phyloP scores from a whole-genome alignment of 2,113 vertebrate species.

The Pollimyrus isidori region DNA sequence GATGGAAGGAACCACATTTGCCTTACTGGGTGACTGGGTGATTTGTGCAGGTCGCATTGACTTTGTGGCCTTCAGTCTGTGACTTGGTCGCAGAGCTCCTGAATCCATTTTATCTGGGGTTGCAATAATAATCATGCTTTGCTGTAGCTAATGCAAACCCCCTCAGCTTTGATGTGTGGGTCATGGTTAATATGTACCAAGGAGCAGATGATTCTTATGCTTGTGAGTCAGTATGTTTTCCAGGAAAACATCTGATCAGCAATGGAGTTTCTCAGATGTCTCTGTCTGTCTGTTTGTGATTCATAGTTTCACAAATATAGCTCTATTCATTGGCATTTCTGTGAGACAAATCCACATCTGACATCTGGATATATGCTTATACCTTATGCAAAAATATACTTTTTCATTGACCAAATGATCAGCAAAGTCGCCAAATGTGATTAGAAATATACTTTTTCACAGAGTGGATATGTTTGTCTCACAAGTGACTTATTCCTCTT shows the following conservation, averaged over 20 bases:
- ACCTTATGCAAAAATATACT: neutral
- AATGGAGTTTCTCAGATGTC: neutral
- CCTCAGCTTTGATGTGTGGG: neutral
- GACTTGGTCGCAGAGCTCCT: neutral
- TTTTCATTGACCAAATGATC: neutral
- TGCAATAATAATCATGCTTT: neutral
- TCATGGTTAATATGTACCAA: neutral
- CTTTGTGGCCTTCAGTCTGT: neutral
- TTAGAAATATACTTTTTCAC: neutral
- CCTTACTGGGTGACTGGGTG: neutral
- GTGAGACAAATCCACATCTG: neutral
- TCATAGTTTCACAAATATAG: neutral
- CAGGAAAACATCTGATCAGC: neutral
- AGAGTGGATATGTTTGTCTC: neutral
- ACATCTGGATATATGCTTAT: neutral
- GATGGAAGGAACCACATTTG: neutral
- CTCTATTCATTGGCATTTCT: neutral
- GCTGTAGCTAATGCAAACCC: neutral
- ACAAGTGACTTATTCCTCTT: neutral
- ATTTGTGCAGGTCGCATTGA: neutral
- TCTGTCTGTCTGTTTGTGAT: neutral
- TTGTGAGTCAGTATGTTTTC: neutral
- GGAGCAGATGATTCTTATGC: neutral
- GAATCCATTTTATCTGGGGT: neutral
- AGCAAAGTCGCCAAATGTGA: neutral